A percentile compares a stretch with the other conserved stretches of the same genome.
phyloP scores from a whole-genome alignment of 2,888 invertebrate species.

The Drosophila ezoana region DNA sequence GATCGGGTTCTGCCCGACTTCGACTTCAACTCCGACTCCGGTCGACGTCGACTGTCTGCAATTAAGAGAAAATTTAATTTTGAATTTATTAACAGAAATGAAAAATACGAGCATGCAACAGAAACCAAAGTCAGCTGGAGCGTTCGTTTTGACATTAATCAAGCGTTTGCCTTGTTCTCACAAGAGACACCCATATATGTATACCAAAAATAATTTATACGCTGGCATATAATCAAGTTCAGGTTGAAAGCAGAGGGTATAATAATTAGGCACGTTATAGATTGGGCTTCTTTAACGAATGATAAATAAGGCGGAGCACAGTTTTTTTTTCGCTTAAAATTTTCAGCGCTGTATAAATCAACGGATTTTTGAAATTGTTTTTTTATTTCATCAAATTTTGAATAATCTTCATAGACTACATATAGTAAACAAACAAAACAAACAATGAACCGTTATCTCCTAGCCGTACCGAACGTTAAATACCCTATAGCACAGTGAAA shows the following conservation, averaged over 20 bases:
- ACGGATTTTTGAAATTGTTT: constrained; percentile 1
- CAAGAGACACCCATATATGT: constrained; percentile 9
- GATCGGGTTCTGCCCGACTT: constrained; percentile 63
- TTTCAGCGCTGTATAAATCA: constrained; percentile 50
- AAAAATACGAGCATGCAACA: constrained; percentile 22
- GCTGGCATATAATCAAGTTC: constrained; percentile 46
- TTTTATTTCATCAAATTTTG: neutral
- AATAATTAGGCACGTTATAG: constrained; percentile 58
- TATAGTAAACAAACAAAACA: neutral
- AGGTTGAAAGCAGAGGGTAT: constrained; percentile 44
- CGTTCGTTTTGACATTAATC: constrained; percentile 74
- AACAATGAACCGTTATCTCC: neutral
- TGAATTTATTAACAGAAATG: constrained; percentile 75
- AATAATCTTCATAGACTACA: neutral
- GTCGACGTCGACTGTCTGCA: constrained; percentile 57
- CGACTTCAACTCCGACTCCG: constrained; percentile 1
- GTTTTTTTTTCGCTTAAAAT: constrained; percentile 10
- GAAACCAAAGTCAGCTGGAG: constrained; percentile 50
- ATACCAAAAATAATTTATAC: constrained; percentile 41
- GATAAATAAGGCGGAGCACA: constrained; percentile 39
- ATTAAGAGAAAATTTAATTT: constrained; percentile 80
- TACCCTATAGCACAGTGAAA: neutral
- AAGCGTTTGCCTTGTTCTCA: constrained; percentile 48
- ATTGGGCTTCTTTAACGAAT: constrained; percentile 45
- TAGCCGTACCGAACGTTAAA: neutral